Base-by-base conservation (phyloP, 2,888 invertebrate genomes). In the Amphipyra tragopoginis region DNA sequence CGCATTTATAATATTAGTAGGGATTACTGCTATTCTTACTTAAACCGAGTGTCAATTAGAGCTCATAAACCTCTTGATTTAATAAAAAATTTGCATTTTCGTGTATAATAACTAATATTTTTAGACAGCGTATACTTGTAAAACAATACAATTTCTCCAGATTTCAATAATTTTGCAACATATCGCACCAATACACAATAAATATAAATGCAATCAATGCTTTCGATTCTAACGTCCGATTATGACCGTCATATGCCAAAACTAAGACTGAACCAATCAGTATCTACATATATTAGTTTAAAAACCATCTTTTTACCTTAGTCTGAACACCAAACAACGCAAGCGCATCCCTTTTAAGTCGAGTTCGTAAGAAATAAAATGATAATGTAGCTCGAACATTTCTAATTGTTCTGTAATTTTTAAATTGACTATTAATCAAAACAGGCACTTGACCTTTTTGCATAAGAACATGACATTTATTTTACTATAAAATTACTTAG, bases 131-230 rank as follows among this genome's bases (percentile, higher is more conserved):
- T 76, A 66, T 67, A 77, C 70, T 62, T 61, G 11, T 69, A 38
- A 71, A 65, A 69, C 63, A 76, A 75, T 75, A 75, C 59, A 62
- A 70, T 75, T 72, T 60, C 57, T 47, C 54, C 52, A 75, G 58
- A 48, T 55, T 38, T 51, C 64, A 68, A 57, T 62, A 77, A 73
- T 72, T 73, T 79, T 65, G 69, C 58, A 79, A 79, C 72, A 81
- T 61, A 79, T 72, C 75, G 81, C 74, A 83, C 81, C 72, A 85
- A 80, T 82, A 82, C 72, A 75, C 74, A 79, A 83, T 86, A 85
- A 87, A 86, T 83, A 89, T 91, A 93, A 93, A 93, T 93, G 93
- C 93, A 87, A 87, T 82, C 84, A 67, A 64, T 68, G 78, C 83
- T 76, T 80, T 84, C 78, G 77, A 83, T 71, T 77, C 80, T 81